Conservation (phyloP, 92 coral and sea anemone genomes). For the Zoanthus solanderi region DNA sequence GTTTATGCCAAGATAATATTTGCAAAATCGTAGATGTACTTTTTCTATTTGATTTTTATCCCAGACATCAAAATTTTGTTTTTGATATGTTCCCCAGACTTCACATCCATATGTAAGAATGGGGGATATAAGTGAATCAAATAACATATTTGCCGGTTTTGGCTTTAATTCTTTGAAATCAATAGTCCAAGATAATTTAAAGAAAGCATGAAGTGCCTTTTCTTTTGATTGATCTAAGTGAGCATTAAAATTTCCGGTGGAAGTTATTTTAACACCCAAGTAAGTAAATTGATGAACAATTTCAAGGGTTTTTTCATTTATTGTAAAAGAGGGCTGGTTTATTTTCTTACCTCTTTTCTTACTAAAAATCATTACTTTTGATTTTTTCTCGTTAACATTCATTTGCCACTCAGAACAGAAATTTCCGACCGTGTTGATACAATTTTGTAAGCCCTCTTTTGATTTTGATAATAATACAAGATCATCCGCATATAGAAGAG, state of each 20-base stretch:
- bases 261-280: background rate
- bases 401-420: background rate
- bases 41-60: slow-evolving; percentile 47
- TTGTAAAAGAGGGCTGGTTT: background rate
- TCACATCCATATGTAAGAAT: slow-evolving; percentile 53
- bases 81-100: slow-evolving; percentile 54
- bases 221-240: background rate
- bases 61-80: slow-evolving; percentile 42
- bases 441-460: background rate
- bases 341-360: background rate
- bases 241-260: background rate
- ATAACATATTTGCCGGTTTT: slow-evolving; percentile 22
- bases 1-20: too few relatives aligned
- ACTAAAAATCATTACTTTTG: background rate
- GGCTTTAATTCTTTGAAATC: slow-evolving; percentile 11
- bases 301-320: background rate
- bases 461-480: background rate
- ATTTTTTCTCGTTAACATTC: background rate
- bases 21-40: too few relatives aligned
- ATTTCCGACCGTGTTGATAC: background rate
- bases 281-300: background rate
- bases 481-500: background rate
- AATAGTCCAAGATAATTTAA: background rate
- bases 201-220: background rate
- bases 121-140: slow-evolving; percentile 35